Evolutionary conservation across 2,888 invertebrate species (phyloP).

Genomic region (Harpalus rufipes): DNA sequence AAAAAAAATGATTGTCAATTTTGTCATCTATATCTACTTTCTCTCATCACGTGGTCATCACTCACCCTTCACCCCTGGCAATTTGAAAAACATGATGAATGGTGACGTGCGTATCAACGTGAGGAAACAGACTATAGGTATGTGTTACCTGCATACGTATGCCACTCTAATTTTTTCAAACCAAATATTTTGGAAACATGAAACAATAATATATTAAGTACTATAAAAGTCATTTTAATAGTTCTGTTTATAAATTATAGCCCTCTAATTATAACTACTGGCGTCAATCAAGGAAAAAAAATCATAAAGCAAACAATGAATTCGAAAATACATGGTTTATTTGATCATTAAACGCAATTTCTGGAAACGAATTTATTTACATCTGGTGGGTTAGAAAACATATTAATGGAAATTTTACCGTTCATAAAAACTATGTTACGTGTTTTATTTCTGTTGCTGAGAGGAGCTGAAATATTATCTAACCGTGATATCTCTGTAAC

Average conservation of each 20-base stretch:
- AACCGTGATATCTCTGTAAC: constrained; percentile 20
- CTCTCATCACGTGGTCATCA: too few species aligned
- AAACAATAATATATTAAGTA: background rate
- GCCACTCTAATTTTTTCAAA: too few species aligned
- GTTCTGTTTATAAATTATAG: constrained; percentile 34
- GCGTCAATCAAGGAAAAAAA: constrained; percentile 41
- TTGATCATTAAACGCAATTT: constrained; percentile 33
- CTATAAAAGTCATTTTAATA: constrained; percentile 24
- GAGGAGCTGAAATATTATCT: background rate
- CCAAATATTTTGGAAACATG: constrained; percentile 16
- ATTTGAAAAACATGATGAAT: too few species aligned
- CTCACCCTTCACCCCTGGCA: too few species aligned
- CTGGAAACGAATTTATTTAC: background rate
- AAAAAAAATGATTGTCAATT: too few species aligned
- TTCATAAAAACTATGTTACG: constrained; percentile 9
- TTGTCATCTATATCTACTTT: too few species aligned
- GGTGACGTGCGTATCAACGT: too few species aligned
- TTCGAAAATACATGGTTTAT: constrained; percentile 1
- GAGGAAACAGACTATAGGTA: too few species aligned
- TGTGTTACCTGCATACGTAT: too few species aligned
- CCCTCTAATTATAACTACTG: constrained; percentile 25
- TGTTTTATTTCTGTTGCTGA: constrained; percentile 9
- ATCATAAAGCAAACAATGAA: constrained; percentile 18
- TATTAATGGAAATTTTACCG: constrained; percentile 9
- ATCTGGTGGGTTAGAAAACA: constrained; percentile 7